These are phyloP conservation scores for Zaprionus vittiger DNA, from an alignment of 1,140 invertebrate genomes.

Conservation along the genomic window DNA sequence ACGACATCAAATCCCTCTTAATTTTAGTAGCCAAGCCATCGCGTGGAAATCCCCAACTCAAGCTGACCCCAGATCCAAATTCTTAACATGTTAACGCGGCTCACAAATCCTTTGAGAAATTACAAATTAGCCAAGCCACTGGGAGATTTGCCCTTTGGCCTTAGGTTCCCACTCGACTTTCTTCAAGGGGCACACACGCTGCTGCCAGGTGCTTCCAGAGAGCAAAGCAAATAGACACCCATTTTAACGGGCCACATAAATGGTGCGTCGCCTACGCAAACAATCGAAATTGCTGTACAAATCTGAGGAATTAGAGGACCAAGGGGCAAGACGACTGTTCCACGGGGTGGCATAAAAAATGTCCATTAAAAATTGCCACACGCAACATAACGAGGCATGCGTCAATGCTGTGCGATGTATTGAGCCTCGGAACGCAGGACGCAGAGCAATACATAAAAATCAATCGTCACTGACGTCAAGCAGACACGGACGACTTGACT, in stretches of 20 bases:
- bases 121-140: constrained; percentile 42
- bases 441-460: constrained; percentile 44
- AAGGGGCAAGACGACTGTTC: background rate
- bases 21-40: constrained; percentile 35
- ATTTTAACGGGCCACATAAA: constrained; percentile 13
- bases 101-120: constrained; percentile 77
- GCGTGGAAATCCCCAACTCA: constrained; percentile 27
- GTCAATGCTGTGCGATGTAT: constrained; percentile 27
- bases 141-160: constrained; percentile 17
- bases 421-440: constrained; percentile 5
- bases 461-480: constrained; percentile 70
- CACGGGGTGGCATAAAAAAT: constrained; percentile 20
- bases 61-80: constrained; percentile 31
- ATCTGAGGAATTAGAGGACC: constrained; percentile 32
- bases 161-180: background rate
- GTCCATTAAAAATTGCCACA: constrained; percentile 45
- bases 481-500: background rate
- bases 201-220: background rate
- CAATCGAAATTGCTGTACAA: constrained; percentile 51
- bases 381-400: constrained; percentile 44
- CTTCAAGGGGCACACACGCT: background rate
- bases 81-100: constrained; percentile 46
- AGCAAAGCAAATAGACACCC: background rate
- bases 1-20: constrained; percentile 63
- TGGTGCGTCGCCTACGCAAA: constrained; percentile 30